A percentile compares a stretch with the other conserved stretches of the same genome.
Evolutionary conservation across 2,888 invertebrate genomes (phyloP).

Genomic region (Cerceris ruficornis): DNA sequence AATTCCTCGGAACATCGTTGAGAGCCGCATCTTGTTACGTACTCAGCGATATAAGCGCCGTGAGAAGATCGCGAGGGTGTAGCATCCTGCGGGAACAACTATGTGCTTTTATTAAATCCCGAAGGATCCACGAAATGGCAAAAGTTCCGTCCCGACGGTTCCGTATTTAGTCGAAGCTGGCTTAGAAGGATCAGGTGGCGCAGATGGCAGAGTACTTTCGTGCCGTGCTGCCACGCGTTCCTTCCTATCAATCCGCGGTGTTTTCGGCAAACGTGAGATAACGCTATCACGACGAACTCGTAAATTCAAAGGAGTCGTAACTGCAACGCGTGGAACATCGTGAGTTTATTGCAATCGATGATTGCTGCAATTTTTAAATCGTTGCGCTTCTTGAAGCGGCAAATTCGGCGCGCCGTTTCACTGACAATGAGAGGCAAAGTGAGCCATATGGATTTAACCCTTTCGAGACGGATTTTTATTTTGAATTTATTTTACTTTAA

Average conservation of each 20-base stretch:
- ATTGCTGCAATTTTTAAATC: background rate
- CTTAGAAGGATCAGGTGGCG: constrained; percentile 57
- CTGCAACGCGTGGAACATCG: constrained; percentile 7
- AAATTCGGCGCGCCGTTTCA: no score
- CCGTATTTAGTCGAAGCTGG: constrained; percentile 62
- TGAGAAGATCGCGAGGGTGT: constrained; percentile 35
- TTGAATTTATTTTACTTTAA: no score
- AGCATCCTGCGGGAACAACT: constrained; percentile 44
- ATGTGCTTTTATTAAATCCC: constrained; percentile 75
- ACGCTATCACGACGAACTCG: constrained; percentile 21
- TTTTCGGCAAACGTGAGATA: constrained; percentile 32
- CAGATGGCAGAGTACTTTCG: constrained; percentile 58
- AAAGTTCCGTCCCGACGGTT: constrained; percentile 69
- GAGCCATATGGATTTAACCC: no score
- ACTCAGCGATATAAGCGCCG: constrained; percentile 15
- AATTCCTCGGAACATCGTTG: constrained; percentile 33
- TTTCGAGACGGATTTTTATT: no score
- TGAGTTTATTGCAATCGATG: background rate
- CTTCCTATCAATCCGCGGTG: constrained; percentile 46
- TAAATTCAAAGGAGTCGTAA: constrained; percentile 17
- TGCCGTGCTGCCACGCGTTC: constrained; percentile 39
- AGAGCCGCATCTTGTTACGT: constrained; percentile 13
- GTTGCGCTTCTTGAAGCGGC: background rate
- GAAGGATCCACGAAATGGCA: constrained; percentile 71
- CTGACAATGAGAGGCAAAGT: no score